Evolutionary conservation across 2,113 vertebrate species (phyloP).

Genomic region (Zapus hudsonius): DNA sequence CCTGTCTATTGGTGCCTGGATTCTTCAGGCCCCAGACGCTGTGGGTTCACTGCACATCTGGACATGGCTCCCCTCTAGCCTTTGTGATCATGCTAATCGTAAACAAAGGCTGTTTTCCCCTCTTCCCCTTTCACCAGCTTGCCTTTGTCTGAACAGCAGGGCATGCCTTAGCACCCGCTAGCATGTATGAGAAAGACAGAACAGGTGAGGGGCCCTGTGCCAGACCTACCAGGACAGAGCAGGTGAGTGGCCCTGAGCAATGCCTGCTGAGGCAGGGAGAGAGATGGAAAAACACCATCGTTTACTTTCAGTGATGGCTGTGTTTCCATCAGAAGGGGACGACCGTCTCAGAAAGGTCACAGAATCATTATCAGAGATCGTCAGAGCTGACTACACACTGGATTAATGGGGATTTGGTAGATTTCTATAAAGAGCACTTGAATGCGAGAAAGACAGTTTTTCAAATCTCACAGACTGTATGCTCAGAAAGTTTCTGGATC

Average conservation of each 20-base stretch:
- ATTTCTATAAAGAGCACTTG: constrained; percentile 77
- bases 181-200: neutral
- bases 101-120: fast-evolving
- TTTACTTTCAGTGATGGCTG: constrained; percentile 65
- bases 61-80: neutral
- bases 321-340: constrained; percentile 75
- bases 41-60: neutral
- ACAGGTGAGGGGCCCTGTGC: neutral
- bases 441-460: constrained; percentile 64
- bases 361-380: constrained; percentile 75
- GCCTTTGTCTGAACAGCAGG: neutral
- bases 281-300: constrained; percentile 27
- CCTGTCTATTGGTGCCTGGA: neutral
- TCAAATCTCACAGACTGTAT: constrained; percentile 14
- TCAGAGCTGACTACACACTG: constrained; percentile 80
- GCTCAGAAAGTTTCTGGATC: constrained; percentile 53
- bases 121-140: neutral
- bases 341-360: constrained; percentile 79
- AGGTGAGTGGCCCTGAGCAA: neutral
- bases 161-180: neutral
- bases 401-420: constrained; percentile 80
- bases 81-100: neutral
- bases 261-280: neutral
- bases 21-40: neutral
- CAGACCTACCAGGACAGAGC: neutral